Evolutionary conservation across 2,113 vertebrate genomes (phyloP), one percentile per base, ranked within the genome.

Genomic region (Ia io): DNA sequence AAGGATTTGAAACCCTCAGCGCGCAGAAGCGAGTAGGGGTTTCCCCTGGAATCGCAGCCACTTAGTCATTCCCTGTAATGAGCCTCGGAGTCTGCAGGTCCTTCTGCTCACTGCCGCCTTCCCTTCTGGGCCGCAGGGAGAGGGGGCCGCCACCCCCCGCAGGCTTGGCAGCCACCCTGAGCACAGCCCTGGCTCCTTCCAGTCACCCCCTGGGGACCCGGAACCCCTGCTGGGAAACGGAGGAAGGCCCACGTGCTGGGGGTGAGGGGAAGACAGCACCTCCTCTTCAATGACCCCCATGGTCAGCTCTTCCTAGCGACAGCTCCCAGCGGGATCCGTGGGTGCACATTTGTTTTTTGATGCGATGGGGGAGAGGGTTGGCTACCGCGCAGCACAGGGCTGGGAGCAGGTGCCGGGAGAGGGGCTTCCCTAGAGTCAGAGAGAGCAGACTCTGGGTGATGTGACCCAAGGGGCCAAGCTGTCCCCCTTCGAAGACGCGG

Each of bases 21-120:
- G 70, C 90, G 88, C 97, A 47, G 51, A 25, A 74, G 91, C 16
- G 20, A 88, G 90, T 2, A n/a, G 51, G 97, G 97, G 95, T 96
- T 97, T 97, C 93, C 97, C 97, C 90, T 77, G 92, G 93, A 94
- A 95, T 74, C 30, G 30, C 82, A 69, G 97, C 92, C 92, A 95
- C 96, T 96, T 93, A 97, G 97, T 97, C 97, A 96, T 88, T 84
- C 85, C 77, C 92, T 56, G 80, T 87, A 93, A 95, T 12, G 86
- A 96, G 91, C 91, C 91, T 83, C 47, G 18, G 92, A 87, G 94
- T 56, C 90, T 65, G 94, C 37, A 3, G 78, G 84, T 84, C 79
- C 63, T 91, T 83, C 87, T 69, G 93, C 87, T 83, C 3, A 2
- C 71, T 56, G 80, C 86, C 83, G 35, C 71, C 79, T 95, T 76